phyloP scores from a whole-genome alignment of 2,888 invertebrate genomes.

The Drosophila barbarae region DNA sequence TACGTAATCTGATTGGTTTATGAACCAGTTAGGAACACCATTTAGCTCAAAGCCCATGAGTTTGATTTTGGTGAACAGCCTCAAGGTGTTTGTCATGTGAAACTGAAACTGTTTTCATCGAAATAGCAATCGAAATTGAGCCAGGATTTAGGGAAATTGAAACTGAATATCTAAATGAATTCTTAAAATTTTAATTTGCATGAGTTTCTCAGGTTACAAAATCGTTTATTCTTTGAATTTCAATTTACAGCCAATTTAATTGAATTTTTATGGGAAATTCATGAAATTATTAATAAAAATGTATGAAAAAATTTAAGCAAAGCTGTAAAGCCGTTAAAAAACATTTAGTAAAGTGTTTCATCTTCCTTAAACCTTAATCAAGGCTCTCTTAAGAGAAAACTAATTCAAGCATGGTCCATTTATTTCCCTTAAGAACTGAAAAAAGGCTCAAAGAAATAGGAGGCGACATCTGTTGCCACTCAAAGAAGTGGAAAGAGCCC shows the following conservation, averaged over 20 bases:
- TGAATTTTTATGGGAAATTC: background rate
- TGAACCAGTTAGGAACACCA: slow-evolving; percentile 8
- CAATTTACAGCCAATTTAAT: background rate
- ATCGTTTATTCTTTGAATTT: background rate
- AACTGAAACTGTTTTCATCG: slow-evolving; percentile 8
- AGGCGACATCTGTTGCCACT: slow-evolving; percentile 14
- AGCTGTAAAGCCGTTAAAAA: background rate
- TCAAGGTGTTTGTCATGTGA: slow-evolving; percentile 4
- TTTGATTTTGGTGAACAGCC: background rate
- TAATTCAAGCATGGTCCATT: slow-evolving; percentile 6
- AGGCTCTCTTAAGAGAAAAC: background rate
- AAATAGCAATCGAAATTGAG: slow-evolving; percentile 5
- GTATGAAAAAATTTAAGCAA: background rate
- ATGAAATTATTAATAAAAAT: background rate
- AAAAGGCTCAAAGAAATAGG: slow-evolving; percentile 7
- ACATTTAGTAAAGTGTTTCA: background rate
- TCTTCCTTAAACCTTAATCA: background rate
- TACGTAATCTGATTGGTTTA: slow-evolving; percentile 22
- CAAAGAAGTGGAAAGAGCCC: background rate
- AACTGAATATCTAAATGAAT: background rate
- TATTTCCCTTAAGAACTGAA: slow-evolving; percentile 10
- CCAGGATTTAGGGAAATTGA: background rate
- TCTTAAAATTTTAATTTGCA: background rate
- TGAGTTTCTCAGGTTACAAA: background rate
- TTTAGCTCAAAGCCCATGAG: background rate